Conservation (phyloP, 2,113 vertebrate species). For the Calcarius ornatus region DNA sequence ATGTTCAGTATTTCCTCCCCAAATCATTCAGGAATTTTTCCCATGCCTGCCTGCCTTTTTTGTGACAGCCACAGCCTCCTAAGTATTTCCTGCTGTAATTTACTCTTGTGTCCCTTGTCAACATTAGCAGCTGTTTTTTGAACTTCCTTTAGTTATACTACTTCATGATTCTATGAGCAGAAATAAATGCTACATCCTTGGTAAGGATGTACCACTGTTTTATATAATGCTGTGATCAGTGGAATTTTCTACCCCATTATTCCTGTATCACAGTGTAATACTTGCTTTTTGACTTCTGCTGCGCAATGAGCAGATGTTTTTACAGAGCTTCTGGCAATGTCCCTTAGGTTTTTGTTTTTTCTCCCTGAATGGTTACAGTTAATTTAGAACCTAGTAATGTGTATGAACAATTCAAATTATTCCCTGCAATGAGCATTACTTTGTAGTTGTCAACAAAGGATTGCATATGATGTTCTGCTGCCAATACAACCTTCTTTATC, state of each 20-base stretch:
- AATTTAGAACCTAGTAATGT: constrained; percentile 43
- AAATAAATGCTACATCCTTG: constrained; percentile 23
- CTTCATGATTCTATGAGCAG: neutral
- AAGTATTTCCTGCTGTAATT: constrained; percentile 22
- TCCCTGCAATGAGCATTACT: neutral
- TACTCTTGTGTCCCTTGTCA: neutral
- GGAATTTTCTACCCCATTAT: constrained; percentile 46
- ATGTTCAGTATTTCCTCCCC: neutral
- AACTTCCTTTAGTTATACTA: neutral
- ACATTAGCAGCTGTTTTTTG: constrained; percentile 7
- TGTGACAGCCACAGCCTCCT: neutral
- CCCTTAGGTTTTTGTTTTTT: neutral
- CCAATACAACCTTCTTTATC: neutral
- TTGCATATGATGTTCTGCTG: neutral
- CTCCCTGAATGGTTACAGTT: constrained; percentile 35
- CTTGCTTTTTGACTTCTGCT: constrained; percentile 43
- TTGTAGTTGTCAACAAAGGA: neutral
- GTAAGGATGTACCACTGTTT: constrained; percentile 3
- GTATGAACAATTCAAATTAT: constrained; percentile 4
- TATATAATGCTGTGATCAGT: constrained; percentile 21
- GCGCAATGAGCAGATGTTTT: constrained; percentile 60
- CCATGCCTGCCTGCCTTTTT: neutral
- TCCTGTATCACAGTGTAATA: constrained; percentile 7
- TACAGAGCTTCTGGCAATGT: constrained; percentile 31
- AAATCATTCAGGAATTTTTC: neutral